phyloP scores from a whole-genome alignment of 2,888 invertebrate genomes.

The Argyresthia goedartella region DNA sequence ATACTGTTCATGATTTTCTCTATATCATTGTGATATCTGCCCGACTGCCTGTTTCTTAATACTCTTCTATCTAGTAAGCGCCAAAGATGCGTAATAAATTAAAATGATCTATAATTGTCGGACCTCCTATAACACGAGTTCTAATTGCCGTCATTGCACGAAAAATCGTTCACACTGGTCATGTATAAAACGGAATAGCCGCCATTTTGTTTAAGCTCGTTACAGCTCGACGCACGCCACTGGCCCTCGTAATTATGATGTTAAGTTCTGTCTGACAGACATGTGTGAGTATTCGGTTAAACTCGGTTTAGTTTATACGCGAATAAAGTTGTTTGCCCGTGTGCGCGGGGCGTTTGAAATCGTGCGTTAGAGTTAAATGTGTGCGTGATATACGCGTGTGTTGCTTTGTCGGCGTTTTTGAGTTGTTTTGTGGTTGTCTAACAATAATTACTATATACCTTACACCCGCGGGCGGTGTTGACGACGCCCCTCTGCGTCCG shows the following conservation, averaged over 20 bases:
- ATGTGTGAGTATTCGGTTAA: conserved; percentile 31
- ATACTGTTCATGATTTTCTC: too few relatives aligned
- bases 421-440: conserved; percentile 51
- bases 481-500: conserved; percentile 15
- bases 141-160: conserved; percentile 20
- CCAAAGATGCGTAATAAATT: too few relatives aligned
- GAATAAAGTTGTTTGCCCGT: conserved; percentile 29
- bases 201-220: conserved; percentile 69
- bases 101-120: too few relatives aligned
- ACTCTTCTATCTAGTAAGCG: too few relatives aligned
- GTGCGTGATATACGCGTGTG: conserved; percentile 22
- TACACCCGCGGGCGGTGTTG: conserved; percentile 39
- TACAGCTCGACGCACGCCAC: conserved; percentile 66
- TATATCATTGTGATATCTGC: too few relatives aligned
- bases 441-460: conserved; percentile 67
- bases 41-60: too few relatives aligned
- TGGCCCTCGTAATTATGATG: conserved; percentile 65
- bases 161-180: conserved; percentile 42
- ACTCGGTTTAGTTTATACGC: conserved; percentile 21
- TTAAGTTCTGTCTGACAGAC: conserved; percentile 20
- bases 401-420: conserved; percentile 60
- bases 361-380: conserved; percentile 18
- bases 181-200: conserved; percentile 51
- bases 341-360: conserved; percentile 17
- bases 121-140: too few relatives aligned